A percentile compares a stretch with the other conserved stretches of the same genome.
These are phyloP conservation scores for Eilema sororculum DNA, from an alignment of 2,888 invertebrate genomes.

Conservation along the genomic window DNA sequence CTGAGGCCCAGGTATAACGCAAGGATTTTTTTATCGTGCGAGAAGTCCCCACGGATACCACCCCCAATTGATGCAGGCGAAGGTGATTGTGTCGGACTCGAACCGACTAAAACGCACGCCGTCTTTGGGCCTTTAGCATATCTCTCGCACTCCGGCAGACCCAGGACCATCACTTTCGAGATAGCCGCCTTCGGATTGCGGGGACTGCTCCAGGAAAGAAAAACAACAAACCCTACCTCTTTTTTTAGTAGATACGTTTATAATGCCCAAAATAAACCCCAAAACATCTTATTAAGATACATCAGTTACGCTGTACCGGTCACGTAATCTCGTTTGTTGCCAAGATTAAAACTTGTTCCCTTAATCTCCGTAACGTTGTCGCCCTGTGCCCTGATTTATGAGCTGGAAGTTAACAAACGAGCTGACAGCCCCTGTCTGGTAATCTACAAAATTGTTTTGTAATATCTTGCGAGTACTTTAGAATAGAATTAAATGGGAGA, in stretches of 20 bases:
- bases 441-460: constrained; percentile 43
- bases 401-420: constrained; percentile 47
- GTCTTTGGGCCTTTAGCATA: too few species aligned
- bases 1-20: too few species aligned
- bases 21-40: too few species aligned
- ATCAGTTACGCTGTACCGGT: constrained; percentile 35
- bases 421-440: constrained; percentile 47
- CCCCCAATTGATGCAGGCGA: too few species aligned
- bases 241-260: not conserved
- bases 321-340: constrained; percentile 49
- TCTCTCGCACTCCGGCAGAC: too few species aligned
- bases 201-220: too few species aligned
- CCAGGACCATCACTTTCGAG: too few species aligned
- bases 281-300: constrained; percentile 37
- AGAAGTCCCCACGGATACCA: too few species aligned
- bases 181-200: too few species aligned
- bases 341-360: constrained; percentile 55
- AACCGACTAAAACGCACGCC: too few species aligned
- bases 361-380: constrained; percentile 51
- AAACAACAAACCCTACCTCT: too few species aligned
- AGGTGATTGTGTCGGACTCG: too few species aligned
- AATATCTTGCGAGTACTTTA: constrained; percentile 11
- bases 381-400: constrained; percentile 49
- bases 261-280: constrained; percentile 22
- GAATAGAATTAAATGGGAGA: not conserved